Base-by-base conservation (phyloP, 2,113 vertebrate species). In the Blennius ocellaris region DNA sequence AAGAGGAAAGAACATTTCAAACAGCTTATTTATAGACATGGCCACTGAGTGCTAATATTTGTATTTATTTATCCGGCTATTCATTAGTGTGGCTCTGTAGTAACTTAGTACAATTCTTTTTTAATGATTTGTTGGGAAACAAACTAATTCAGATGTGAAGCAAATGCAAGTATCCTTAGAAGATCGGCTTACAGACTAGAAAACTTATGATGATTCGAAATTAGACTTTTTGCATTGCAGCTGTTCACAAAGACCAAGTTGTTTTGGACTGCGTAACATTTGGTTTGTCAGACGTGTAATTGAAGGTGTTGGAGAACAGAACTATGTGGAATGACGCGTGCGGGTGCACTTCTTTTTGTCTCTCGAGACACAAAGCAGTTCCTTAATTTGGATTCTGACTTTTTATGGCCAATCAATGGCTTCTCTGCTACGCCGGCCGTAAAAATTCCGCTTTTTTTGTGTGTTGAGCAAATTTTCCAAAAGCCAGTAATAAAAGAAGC, bases 381-480 rank as follows among this genome's bases (percentile, higher is more conserved):
- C 5, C 52, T 30, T 62, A 21, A 55, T 71, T 86, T 75, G 39
- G 61, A 80, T 76, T 1, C 0, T 30, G 44, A 8, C 21, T 14
- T 36, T 62, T 72, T 72, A 50, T 11, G 51, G 39, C 16, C 53
- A 59, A 50, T 57, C 49, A 58, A 12, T 48, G 44, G 40, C 36
- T 44, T 9, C 15, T 73, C 14, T 59, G 56, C 61, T 63, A n/a
- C 41, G 15, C 69, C 39, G 52, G 11, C 56, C 37, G 30, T 38
- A 54, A 61, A 30, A 30, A 72, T 14, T 60, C 30, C n/a, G 15
- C 44, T 68, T 50, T 66, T 30, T 30, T 21, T 55, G 48, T 56
- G 50, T 39, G 17, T 15, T 68, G 17, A 50, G 6, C 17, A 12
- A 51, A 67, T 61, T 67, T 21, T 51, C n/a, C 30, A 59, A 73